Percentiles rank a stretch among this genome's conserved stretches.
These are phyloP conservation scores for Mastacembelus armatus DNA, from an alignment of 2,797 vertebrate genomes.

Conservation along the genomic window DNA sequence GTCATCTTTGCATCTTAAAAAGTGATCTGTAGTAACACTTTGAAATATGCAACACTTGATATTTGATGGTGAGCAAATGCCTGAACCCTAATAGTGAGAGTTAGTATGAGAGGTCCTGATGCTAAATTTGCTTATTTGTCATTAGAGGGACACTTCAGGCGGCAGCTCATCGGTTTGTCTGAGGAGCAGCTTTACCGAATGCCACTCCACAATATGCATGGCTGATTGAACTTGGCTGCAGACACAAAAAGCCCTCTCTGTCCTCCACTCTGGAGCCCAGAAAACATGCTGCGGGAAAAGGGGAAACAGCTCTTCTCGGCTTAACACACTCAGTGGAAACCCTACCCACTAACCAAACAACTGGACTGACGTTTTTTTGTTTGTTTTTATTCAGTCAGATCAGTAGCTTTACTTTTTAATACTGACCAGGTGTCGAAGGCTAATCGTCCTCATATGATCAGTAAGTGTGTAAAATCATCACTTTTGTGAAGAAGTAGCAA, in stretches of 20 bases:
- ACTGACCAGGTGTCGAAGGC: slow-evolving; percentile 1
- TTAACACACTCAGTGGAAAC: slow-evolving; percentile 68
- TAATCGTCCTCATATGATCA: neutral
- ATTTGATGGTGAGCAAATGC: neutral
- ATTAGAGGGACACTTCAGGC: slow-evolving; percentile 40
- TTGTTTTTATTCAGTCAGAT: slow-evolving; percentile 16
- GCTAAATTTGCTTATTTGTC: slow-evolving; percentile 39
- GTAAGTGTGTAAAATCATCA: neutral
- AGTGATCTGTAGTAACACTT: neutral
- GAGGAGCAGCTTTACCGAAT: slow-evolving; percentile 39
- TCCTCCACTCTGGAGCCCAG: slow-evolving; percentile 45
- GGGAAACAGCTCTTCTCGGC: slow-evolving; percentile 51
- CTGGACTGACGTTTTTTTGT: slow-evolving; percentile 45
- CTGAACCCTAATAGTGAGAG: neutral
- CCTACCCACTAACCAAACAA: slow-evolving; percentile 68
- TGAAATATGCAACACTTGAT: neutral
- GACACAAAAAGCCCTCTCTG: slow-evolving; percentile 71
- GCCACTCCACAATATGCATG: slow-evolving; percentile 58
- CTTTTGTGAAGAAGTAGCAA: slow-evolving; percentile 3
- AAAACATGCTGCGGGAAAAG: slow-evolving; percentile 70
- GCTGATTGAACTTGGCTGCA: slow-evolving; percentile 61
- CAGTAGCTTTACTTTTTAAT: slow-evolving; percentile 4
- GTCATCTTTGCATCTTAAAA: neutral
- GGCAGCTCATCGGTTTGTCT: slow-evolving; percentile 38
- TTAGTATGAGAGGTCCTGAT: neutral